phyloP scores from a whole-genome alignment of 2,888 invertebrate genomes.

The Griposia aprilina region DNA sequence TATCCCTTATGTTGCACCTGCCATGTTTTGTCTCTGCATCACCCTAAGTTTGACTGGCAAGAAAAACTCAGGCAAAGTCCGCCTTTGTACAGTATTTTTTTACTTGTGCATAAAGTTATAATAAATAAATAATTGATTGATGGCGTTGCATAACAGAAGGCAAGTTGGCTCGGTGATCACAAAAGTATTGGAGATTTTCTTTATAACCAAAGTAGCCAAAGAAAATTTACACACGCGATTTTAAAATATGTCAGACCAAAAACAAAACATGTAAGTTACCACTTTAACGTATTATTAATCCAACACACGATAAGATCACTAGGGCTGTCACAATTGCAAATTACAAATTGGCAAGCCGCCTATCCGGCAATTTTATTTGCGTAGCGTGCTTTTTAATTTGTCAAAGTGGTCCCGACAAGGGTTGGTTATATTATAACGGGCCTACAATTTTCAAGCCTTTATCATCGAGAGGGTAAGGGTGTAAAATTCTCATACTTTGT shows the following conservation, averaged over 20 bases:
- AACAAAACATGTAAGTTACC: constrained; percentile 29
- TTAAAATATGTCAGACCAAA: constrained; percentile 19
- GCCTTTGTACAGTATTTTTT: no score
- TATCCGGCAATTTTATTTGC: constrained; percentile 68
- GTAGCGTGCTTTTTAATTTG: constrained; percentile 76
- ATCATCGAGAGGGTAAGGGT: constrained; percentile 70
- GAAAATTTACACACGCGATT: not conserved
- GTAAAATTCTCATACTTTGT: constrained; percentile 75
- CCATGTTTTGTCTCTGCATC: no score
- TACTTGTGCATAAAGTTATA: no score
- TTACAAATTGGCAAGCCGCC: constrained; percentile 71
- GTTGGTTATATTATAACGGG: constrained; percentile 69
- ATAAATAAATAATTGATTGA: no score
- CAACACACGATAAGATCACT: constrained; percentile 70
- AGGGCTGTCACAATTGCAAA: constrained; percentile 67
- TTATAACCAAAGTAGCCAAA: not conserved
- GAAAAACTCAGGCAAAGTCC: no score
- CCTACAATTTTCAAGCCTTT: constrained; percentile 70
- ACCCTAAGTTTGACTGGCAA: no score
- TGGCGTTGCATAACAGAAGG: no score
- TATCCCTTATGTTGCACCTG: no score
- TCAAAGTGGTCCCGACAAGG: constrained; percentile 74
- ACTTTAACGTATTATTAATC: constrained; percentile 62
- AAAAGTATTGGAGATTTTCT: not conserved
- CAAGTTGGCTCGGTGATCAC: not conserved